phyloP scores from a whole-genome alignment of 2,113 vertebrate species.

The Hydrolagus affinis region DNA sequence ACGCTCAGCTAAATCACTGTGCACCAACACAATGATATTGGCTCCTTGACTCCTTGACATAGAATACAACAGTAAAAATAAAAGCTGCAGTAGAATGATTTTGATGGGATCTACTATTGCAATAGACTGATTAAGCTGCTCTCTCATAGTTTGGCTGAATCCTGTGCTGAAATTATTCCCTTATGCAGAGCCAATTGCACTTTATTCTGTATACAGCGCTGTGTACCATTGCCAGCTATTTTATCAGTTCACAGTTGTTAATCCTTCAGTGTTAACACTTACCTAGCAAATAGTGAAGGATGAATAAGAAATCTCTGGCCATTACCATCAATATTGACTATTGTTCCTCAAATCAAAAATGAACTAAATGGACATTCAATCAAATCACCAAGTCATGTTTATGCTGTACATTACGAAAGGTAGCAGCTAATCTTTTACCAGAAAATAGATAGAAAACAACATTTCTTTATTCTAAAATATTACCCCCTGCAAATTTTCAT shows the following conservation, averaged over 20 bases:
- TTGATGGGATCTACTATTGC: background rate
- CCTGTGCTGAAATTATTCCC: background rate
- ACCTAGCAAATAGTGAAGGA: background rate
- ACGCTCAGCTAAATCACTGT: too few species aligned
- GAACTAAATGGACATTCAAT: background rate
- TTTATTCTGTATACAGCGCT: background rate
- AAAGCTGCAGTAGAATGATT: background rate
- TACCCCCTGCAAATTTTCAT: too few species aligned
- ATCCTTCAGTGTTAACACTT: background rate
- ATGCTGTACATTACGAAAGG: background rate
- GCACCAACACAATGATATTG: too few species aligned
- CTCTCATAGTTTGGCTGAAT: background rate
- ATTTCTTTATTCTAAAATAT: too few species aligned
- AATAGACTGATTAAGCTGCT: background rate
- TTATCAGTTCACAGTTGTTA: background rate
- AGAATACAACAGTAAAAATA: too few species aligned
- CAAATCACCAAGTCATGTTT: background rate
- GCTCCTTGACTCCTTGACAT: too few species aligned
- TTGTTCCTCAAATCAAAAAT: background rate
- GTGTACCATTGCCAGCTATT: background rate
- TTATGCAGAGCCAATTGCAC: background rate
- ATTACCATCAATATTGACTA: too few species aligned
- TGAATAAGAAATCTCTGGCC: background rate
- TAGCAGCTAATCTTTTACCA: too few species aligned
- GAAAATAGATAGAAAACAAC: too few species aligned